Evolutionary conservation across 2,113 vertebrate genomes (phyloP), one percentile per base, ranked within the genome.

Genomic region (Cryptomyrus ogoouensis): DNA sequence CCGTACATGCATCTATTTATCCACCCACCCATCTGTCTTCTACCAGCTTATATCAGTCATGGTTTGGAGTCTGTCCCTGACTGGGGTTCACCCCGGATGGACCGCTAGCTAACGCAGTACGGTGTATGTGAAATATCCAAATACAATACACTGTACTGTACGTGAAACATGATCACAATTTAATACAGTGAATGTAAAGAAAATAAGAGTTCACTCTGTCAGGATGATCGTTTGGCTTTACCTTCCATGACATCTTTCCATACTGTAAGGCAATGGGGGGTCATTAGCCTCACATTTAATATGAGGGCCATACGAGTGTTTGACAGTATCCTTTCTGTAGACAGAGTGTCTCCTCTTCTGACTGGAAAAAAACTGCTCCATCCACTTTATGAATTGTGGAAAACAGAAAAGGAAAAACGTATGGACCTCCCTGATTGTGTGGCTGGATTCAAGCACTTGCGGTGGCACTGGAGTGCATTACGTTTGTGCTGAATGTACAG

Each of bases 261-360:
- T 83, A 44, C 74, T 53, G 9, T 77, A 89, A 44, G 88, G 88
- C n/a, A 89, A 15, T 12, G 39, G 13, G 21, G 44, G 31, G 27
- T 24, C 46, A 50, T 74, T 47, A 27, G 62, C n/a, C 24, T 89
- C 49, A 9, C n/a, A 52, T 89, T 53, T 31, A 83, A 96, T 94
- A 95, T 21, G 53, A 62, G 77, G 91, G 92, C 92, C 95, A 96
- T 94, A 93, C 94, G 94, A 94, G 94, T 95, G 95, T 95, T 96
- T 96, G 96, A 96, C 92, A 94, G 93, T 27, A 90, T 93, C 84
- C 83, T 91, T 91, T 96, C 95, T 94, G 94, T 96, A 98, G 97
- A 97, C 96, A 96, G 93, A 47, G 93, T 62, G 96, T 95, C 97
- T 97, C 96, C 96, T 93, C 94, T 92, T 97, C 95, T 97, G 96